Evolutionary conservation across 1,140 invertebrate species (phyloP).

Genomic region (Nebria ingens): DNA sequence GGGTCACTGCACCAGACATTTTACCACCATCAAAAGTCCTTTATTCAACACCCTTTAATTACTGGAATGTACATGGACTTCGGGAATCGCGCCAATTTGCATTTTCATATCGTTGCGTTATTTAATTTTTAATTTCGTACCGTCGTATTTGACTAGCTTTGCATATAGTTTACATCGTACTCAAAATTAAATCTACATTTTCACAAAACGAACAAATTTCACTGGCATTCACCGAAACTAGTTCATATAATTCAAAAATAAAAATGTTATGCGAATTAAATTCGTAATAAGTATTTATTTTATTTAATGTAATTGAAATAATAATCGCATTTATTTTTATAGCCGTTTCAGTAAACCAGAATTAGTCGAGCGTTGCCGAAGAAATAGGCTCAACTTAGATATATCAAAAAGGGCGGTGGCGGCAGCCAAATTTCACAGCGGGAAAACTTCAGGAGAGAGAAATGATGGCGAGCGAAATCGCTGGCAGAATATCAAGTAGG

Average conservation of each 20-base stretch:
- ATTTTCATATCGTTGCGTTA: too few species aligned
- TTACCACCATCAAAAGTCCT: neutral
- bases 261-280: too few species aligned
- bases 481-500: constrained; percentile 29
- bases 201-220: too few species aligned
- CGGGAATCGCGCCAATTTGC: neutral
- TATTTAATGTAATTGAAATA: too few species aligned
- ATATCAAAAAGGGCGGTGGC: constrained; percentile 22
- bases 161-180: too few species aligned
- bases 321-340: too few species aligned
- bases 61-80: neutral
- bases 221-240: too few species aligned
- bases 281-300: too few species aligned
- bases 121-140: too few species aligned
- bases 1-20: neutral
- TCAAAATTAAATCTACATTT: too few species aligned
- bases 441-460: constrained; percentile 30
- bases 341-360: neutral
- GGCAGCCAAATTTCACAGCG: constrained; percentile 28
- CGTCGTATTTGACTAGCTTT: too few species aligned
- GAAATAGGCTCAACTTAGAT: constrained; percentile 17
- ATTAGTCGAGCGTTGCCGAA: neutral
- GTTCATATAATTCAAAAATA: too few species aligned
- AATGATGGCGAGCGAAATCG: constrained; percentile 33
- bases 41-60: neutral